These are phyloP conservation scores for Mamestra brassicae DNA, from an alignment of 2,888 invertebrate species.

Conservation along the genomic window DNA sequence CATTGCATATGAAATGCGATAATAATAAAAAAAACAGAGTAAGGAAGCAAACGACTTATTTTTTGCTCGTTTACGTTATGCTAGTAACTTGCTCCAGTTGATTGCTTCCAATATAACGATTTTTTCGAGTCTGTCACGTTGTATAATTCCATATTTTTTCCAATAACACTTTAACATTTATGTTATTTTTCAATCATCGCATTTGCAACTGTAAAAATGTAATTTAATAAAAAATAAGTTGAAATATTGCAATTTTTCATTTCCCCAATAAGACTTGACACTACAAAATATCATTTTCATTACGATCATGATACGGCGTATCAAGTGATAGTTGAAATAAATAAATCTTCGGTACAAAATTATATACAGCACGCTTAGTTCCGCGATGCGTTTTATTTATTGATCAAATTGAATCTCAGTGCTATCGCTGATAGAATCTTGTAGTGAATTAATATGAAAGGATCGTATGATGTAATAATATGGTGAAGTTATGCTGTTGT, in stretches of 20 bases:
- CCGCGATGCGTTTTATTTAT: slow-evolving; percentile 56
- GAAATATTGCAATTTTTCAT: slow-evolving; percentile 24
- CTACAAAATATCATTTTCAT: slow-evolving; percentile 42
- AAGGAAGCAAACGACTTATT: slow-evolving; percentile 35
- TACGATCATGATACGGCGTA: slow-evolving; percentile 30
- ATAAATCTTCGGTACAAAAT: slow-evolving; percentile 62
- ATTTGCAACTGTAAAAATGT: not conserved
- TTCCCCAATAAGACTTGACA: slow-evolving; percentile 9
- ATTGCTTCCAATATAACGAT: slow-evolving; percentile 28
- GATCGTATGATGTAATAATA: slow-evolving; percentile 47
- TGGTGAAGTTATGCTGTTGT: slow-evolving; percentile 23
- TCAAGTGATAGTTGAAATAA: slow-evolving; percentile 48
- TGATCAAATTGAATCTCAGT: slow-evolving; percentile 58
- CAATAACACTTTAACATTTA: not conserved
- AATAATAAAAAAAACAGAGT: slow-evolving; percentile 37
- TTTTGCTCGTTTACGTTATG: slow-evolving; percentile 45
- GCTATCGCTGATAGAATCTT: slow-evolving; percentile 46
- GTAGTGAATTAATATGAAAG: slow-evolving; percentile 42
- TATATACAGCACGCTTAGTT: slow-evolving; percentile 41
- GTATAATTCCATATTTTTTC: slow-evolving; percentile 23
- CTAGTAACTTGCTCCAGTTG: slow-evolving; percentile 48
- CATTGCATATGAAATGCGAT: slow-evolving; percentile 9
- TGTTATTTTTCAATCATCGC: slow-evolving; percentile 30
- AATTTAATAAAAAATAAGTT: slow-evolving; percentile 23
- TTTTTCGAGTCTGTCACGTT: slow-evolving; percentile 23